Base-by-base conservation (phyloP, 2,888 invertebrate genomes). In the Scaptomyza caliginosa region DNA sequence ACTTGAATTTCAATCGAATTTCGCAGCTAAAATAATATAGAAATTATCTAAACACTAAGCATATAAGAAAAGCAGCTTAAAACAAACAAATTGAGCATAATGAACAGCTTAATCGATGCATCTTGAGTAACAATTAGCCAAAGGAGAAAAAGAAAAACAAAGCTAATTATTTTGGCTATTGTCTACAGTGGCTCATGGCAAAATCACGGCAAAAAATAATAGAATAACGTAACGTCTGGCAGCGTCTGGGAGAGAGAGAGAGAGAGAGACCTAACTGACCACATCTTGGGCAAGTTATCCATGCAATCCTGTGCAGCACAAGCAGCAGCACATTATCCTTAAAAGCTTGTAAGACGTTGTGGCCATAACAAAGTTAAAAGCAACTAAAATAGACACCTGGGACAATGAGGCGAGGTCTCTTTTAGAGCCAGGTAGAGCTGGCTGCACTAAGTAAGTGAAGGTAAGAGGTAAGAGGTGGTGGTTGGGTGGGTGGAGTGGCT, bases 371-470 rank as follows among this genome's bases (percentile, higher is more conserved):
- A 74, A 77, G 77, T 86, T 84, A 80, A 81, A 84, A 84, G 86
- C 87, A 84, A 74, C 85, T 81, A 74, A 81, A 81, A 84, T 75
- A 81, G 87, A 84, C 81, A 86, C 84, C 86, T 86, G 81, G 86
- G 81, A 86, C 86, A 58, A 45, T 52, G 50, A 26, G 54, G 16
- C 16, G 34, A 34, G 34, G 7, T 1, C 34, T 16, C 16, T 13
- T 10, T 10, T 16, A 2, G 8, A 34, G 34, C 16, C 34, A 34
- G 34, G 34, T 34, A 3, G 8, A 10, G 46, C 28, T 34, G 36
- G 32, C 39, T 74, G 50, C 71, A 65, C n/a, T n/a, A 11, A 10
- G 16, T 19, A 30, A 8, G 24, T 28, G 36, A 19, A 17, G 11
- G n/a, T n/a, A n/a, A n/a, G n/a, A n/a, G n/a, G n/a, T n/a, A n/a